These are phyloP conservation scores for Cryptotis parvus DNA, from an alignment of 2,113 vertebrate species.

Conservation along the genomic window DNA sequence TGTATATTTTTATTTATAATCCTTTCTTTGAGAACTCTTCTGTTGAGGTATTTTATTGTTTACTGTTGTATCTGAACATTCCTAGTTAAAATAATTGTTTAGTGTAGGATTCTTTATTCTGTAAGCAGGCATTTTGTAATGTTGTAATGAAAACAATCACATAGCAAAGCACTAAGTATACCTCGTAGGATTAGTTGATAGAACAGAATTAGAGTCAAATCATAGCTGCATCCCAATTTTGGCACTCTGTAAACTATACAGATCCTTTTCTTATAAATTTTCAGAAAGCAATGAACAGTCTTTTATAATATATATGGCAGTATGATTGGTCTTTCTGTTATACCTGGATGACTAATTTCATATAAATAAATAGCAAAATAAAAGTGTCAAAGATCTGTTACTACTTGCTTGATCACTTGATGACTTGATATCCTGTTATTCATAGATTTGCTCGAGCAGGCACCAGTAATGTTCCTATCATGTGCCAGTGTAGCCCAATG, in stretches of 20 bases:
- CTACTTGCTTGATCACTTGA: no score
- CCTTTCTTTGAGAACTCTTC: neutral
- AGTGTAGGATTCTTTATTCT: neutral
- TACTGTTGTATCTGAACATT: neutral
- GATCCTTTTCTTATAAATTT: neutral
- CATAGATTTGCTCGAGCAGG: no score
- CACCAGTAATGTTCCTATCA: no score
- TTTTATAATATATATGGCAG: neutral
- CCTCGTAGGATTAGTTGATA: neutral
- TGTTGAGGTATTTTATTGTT: conserved; percentile 34
- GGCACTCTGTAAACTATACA: neutral
- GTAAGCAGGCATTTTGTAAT: neutral
- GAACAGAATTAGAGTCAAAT: neutral
- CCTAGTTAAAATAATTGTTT: neutral
- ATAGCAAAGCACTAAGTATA: neutral
- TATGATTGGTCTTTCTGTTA: neutral
- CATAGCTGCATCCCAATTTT: neutral
- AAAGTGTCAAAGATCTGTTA: neutral
- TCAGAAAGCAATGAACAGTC: neutral
- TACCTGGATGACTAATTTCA: neutral
- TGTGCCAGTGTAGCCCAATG: no score
- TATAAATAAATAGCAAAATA: neutral
- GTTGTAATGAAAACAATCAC: neutral
- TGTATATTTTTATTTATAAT: neutral
- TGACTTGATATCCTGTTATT: no score